Percentiles rank a stretch among this genome's conserved stretches.
Evolutionary conservation across 1,140 invertebrate species (phyloP).

Genomic region (Philotrypesis tridentata): DNA sequence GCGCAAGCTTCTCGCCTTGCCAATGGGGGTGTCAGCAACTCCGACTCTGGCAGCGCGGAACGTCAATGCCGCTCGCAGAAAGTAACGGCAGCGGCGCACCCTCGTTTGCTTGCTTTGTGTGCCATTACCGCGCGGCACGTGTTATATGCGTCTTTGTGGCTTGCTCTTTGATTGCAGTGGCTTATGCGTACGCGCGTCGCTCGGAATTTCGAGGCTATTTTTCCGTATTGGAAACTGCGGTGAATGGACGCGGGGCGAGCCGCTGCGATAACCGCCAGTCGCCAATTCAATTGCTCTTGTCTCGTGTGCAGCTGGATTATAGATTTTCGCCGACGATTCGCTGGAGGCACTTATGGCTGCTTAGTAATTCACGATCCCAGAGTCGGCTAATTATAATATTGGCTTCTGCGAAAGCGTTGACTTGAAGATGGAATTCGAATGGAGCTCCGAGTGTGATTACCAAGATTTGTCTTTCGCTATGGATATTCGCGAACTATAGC

Average conservation of each 20-base stretch:
- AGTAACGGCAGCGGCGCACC: slow-evolving; percentile 55
- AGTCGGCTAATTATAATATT: background rate
- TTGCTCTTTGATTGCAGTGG: background rate
- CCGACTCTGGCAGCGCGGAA: slow-evolving; percentile 62
- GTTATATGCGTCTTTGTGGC: background rate
- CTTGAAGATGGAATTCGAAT: background rate
- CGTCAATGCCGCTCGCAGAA: slow-evolving; percentile 62
- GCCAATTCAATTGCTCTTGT: background rate
- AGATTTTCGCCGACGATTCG: no score
- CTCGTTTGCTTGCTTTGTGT: slow-evolving; percentile 40
- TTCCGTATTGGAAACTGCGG: background rate
- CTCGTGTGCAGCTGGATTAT: no score
- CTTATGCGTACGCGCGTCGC: background rate
- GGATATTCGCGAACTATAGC: background rate
- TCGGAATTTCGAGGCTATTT: background rate
- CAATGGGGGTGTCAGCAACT: slow-evolving; percentile 67
- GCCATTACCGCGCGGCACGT: background rate
- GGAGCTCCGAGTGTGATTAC: background rate
- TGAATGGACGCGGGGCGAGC: background rate
- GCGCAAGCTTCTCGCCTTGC: slow-evolving; percentile 47
- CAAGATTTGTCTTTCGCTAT: background rate
- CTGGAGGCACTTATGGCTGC: background rate
- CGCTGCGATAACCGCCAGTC: no score
- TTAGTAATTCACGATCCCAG: background rate
- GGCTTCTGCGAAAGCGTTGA: background rate